Evolutionary conservation across 2,888 invertebrate genomes (phyloP), one percentile per base, ranked within the genome.

Genomic region (Athalia rosae): DNA sequence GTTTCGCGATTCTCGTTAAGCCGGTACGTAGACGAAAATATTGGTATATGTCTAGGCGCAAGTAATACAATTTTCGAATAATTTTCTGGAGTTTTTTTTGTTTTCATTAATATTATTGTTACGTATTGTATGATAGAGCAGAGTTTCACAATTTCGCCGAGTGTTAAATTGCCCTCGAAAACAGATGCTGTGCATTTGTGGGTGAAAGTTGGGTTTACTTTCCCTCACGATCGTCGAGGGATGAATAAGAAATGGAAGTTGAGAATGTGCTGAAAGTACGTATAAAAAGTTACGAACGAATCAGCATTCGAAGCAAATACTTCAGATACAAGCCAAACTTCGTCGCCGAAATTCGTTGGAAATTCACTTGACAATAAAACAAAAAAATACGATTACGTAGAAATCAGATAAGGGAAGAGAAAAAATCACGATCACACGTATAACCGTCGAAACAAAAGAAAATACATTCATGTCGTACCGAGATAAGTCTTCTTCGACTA

Each of bases 221-320:
- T 67, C 53, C 15, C 28, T 58, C 5, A 45, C 71, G 58, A 71
- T 71, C 45, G 56, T 71, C 71, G 43, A 58, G 71, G 71, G 71
- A 71, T 71, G 71, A 71, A 71, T 71, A 71, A 71, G 58, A 58
- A 45, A 71, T 71, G 13, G 58, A 71, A 71, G 71, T 71, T 56
- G 15, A 50, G 43, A 58, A 69, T 56, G 56, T 56, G 69, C 28
- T 43, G 56, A 69, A 69, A 71, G 43, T 58, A 43, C 6, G 71
- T 45, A 28, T 53, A 69, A 56, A 56, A 71, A 56, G 71, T 71
- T 71, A 71, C 58, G 71, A 71, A 58, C 71, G 56, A 71, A 71
- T 71, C 56, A 71, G 50, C 71, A 45, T 58, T 28, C 13, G 58
- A 71, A 58, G 45, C 71, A 43, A 71, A 71, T 45, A 58, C 58